Conservation (phyloP, 2,113 vertebrate species). For the Anarhynchus alexandrinus region DNA sequence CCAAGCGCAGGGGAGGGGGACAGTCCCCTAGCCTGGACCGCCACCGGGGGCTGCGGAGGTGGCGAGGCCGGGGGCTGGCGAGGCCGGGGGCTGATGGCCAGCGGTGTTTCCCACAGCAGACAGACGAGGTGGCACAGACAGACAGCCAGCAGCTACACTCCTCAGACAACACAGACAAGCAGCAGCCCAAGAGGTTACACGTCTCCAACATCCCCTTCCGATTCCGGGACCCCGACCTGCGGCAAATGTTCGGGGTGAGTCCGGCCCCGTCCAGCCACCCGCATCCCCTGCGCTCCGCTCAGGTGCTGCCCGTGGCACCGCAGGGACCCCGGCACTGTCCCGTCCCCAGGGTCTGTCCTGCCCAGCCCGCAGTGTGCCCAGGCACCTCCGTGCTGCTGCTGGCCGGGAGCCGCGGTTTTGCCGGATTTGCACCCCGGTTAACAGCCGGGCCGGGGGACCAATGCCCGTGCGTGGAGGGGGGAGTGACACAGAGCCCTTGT, state of each 20-base stretch:
- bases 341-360: accelerated
- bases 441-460: accelerated
- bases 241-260: constrained; percentile 98
- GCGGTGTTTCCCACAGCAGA: constrained; percentile 71
- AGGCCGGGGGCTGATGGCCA: neutral
- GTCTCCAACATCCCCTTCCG: constrained; percentile 99
- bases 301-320: accelerated
- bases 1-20: neutral
- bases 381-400: accelerated
- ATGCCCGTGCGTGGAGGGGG: accelerated
- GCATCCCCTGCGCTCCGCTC: accelerated
- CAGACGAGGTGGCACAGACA: constrained; percentile 93
- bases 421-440: neutral
- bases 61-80: neutral
- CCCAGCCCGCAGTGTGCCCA: accelerated
- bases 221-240: constrained; percentile 95
- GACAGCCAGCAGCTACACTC: constrained; percentile 87
- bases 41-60: accelerated
- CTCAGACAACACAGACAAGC: constrained; percentile 87
- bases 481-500: neutral
- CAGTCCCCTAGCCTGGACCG: accelerated
- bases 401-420: neutral
- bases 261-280: neutral
- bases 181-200: constrained; percentile 94
- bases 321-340: neutral